Conservation (phyloP, 2,113 vertebrate genomes). For the Tursiops truncatus region DNA sequence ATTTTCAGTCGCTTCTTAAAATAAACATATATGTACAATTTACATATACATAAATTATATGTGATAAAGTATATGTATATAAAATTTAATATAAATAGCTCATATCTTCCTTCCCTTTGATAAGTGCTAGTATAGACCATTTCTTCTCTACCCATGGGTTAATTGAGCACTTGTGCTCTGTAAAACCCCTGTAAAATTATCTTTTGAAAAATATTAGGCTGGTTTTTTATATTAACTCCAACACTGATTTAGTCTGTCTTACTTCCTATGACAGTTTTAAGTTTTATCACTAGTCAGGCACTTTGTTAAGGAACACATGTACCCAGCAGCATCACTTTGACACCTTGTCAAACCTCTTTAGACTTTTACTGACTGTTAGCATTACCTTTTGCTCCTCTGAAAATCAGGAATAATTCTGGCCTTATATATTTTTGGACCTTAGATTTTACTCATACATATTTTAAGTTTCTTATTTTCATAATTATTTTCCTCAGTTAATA, state of each 20-base stretch:
- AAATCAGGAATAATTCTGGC: constrained; percentile 48
- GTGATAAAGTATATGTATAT: neutral
- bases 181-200: neutral
- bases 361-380: constrained; percentile 41
- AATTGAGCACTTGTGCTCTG: neutral
- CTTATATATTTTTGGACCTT: constrained; percentile 29
- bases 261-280: neutral
- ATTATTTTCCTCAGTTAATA: constrained; percentile 1
- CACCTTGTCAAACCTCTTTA: neutral
- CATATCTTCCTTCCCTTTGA: neutral
- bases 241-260: neutral
- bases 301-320: neutral
- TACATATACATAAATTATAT: neutral
- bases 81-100: neutral
- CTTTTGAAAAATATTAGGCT: neutral
- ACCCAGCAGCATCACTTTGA: neutral
- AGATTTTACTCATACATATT: neutral
- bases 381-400: constrained; percentile 33
- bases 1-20: neutral
- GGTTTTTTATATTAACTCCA: neutral
- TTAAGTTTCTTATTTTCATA: constrained; percentile 15
- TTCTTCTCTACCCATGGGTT: neutral
- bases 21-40: neutral
- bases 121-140: neutral
- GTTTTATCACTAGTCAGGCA: neutral